Evolutionary conservation across 2,797 vertebrate genomes (phyloP), one percentile per base, ranked within the genome.

Genomic region (Coregonus sp.): DNA sequence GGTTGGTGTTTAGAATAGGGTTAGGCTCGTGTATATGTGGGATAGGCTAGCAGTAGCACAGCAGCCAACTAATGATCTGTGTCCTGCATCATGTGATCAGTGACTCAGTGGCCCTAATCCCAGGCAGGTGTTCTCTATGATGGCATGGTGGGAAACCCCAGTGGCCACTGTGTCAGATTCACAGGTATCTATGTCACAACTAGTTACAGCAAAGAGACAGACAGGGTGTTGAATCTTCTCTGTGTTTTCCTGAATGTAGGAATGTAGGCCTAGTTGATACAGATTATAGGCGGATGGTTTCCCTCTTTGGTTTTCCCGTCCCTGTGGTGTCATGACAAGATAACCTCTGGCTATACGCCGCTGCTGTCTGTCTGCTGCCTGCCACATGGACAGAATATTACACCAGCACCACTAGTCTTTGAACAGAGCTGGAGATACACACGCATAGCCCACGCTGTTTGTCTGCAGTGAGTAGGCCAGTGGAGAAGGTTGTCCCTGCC

Each of bases 41-140:
- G 56, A 2, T 20, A n/a, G 59, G 59, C 11, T 63, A 63, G 54
- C 54, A 56, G 54, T 56, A 56, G 54, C 54, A 56, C 54, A 56
- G 4, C 4, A 85, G 63, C 50, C 70, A 6, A 76, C 85, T 84
- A 85, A 83, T 86, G 73, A 87, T 81, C 73, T 75, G 20, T 14
- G 59, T 61, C 15, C 35, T 11, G 33, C 31, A 76, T 89, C 89
- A 88, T 85, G 82, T 84, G 85, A 88, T 66, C 4, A n/a, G 80
- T 88, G 77, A 80, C 79, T 77, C 52, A 12, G 68, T 72, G 72
- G 31, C 15, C 18, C 78, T 76, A 86, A 89, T 86, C 80, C 75
- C 72, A 16, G 79, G 59, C 59, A 78, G 72, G n/a, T 74, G 82
- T 82, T 80, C 66, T 79, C 78, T 77, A 80, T 81, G 82, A 86